Evolutionary conservation across 2,113 vertebrate genomes (phyloP), one percentile per base, ranked within the genome.

Genomic region (Ifrita kowaldi): DNA sequence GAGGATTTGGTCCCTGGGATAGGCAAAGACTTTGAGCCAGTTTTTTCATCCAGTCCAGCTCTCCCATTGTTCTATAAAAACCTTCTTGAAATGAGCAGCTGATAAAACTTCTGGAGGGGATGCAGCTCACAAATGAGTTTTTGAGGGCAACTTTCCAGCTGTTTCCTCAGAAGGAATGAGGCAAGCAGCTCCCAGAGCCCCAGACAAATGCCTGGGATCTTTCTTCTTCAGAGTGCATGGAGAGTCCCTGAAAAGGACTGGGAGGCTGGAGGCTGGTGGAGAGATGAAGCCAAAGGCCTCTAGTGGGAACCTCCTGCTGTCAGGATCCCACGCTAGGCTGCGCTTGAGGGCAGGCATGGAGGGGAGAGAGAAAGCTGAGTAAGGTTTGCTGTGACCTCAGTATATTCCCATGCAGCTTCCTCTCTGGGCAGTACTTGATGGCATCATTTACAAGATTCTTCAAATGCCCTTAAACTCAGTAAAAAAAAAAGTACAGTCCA

Each of bases 281-380:
- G 87, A 63, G 83, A 90, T 76, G 93, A 67, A 94, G 94, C 94
- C 94, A 96, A 94, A 86, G 95, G 60, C 76, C 59, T 56, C 46
- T 70, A 95, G 88, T 97, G 96, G 95, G 96, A 97, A 96, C 57
- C 94, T 97, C 84, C 90, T 91, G 90, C 77, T 94, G 89, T 95
- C 69, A 92, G 95, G 81, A 97, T 97, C 96, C 95, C 96, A 97
- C 80, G 77, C 97, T 95, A 87, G 76, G 47, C 69, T 23, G 60
- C 80, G 33, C 65, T 42, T 35, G 76, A 87, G 64, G 71, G 83
- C 60, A 0, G 59, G 68, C 95, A 84, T n/a, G 64, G 52, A 86
- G 19, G 42, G 28, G 55, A 91, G 59, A 74, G 64, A 37, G n/a
- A 63, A 41, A 79, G 82, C 76, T 78, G 65, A 75, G 56, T 73